These are phyloP conservation scores for Listronotus oregonensis DNA, from an alignment of 1,140 invertebrate genomes.

Conservation along the genomic window DNA sequence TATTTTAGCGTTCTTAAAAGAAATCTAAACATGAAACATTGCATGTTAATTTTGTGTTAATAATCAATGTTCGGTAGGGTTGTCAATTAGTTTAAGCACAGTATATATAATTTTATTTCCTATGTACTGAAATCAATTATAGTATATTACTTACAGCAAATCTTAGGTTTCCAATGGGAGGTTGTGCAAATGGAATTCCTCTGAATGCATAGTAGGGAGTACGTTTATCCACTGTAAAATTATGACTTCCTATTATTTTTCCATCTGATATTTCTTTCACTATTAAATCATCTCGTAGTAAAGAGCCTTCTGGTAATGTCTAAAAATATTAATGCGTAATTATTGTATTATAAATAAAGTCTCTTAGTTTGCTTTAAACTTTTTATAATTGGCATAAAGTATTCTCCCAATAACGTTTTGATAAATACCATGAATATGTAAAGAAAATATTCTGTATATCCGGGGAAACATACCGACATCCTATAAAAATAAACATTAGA, in stretches of 20 bases:
- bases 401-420: too few relatives aligned
- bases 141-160: constrained; percentile 56
- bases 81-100: not conserved
- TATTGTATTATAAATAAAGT: not conserved
- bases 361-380: too few relatives aligned
- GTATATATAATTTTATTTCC: not conserved
- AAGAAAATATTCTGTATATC: too few relatives aligned
- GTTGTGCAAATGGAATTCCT: constrained; percentile 70
- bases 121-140: not conserved
- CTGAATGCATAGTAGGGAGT: constrained; percentile 62
- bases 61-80: not conserved
- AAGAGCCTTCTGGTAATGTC: constrained; percentile 18
- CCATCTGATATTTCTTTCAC: constrained; percentile 27
- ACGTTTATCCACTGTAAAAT: not conserved
- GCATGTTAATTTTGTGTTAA: not conserved
- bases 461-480: too few relatives aligned
- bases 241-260: constrained; percentile 20
- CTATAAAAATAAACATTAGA: too few relatives aligned
- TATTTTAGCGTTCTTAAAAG: too few relatives aligned
- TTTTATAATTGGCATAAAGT: too few relatives aligned
- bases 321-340: not conserved
- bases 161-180: constrained; percentile 65
- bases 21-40: not conserved
- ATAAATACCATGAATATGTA: too few relatives aligned
- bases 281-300: not conserved